A percentile compares a stretch with the other conserved stretches of the same genome.
These are phyloP conservation scores for Tretioscincus oriximinensis DNA, from an alignment of 2,113 vertebrate species.

Conservation along the genomic window DNA sequence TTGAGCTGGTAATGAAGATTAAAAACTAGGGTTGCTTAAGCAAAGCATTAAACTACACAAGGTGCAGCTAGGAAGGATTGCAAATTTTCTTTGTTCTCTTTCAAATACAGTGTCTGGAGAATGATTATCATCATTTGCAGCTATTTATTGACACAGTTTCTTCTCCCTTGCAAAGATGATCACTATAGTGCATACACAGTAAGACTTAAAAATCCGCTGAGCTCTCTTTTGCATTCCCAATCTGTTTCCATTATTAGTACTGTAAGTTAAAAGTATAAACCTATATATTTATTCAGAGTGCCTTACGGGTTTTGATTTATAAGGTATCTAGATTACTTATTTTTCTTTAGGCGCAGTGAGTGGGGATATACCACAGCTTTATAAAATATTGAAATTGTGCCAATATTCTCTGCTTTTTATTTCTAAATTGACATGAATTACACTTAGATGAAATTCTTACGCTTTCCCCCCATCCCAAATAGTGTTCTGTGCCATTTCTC, in stretches of 20 bases:
- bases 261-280: not conserved
- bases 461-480: too few relatives aligned
- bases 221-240: not conserved
- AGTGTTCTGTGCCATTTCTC: not conserved
- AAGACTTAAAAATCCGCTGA: not conserved
- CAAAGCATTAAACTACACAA: constrained; percentile 33
- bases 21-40: constrained; percentile 31
- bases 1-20: not conserved
- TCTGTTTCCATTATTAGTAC: not conserved
- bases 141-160: constrained; percentile 12
- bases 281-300: not conserved
- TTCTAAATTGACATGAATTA: not conserved
- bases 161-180: not conserved
- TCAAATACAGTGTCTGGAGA: constrained; percentile 24
- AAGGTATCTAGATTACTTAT: not conserved
- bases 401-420: not conserved
- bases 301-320: not conserved
- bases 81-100: constrained; percentile 40
- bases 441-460: not conserved
- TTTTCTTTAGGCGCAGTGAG: not conserved
- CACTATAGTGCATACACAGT: accelerated
- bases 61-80: constrained; percentile 5
- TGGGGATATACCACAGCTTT: not conserved
- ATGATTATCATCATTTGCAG: constrained; percentile 10
- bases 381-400: not conserved